phyloP scores from a whole-genome alignment of 2,888 invertebrate genomes.

The Nebria salina region DNA sequence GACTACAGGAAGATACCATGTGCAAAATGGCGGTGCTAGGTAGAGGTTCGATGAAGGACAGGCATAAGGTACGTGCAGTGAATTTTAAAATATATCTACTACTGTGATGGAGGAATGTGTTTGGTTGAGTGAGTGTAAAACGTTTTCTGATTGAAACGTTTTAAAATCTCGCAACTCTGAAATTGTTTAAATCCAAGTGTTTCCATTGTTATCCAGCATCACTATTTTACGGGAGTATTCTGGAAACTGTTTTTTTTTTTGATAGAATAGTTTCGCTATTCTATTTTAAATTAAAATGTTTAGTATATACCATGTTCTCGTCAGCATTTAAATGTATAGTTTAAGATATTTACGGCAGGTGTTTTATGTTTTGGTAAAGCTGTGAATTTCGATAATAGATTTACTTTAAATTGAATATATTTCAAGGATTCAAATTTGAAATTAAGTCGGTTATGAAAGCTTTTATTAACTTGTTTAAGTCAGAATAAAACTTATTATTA shows the following conservation, averaged over 20 bases:
- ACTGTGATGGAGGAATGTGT: not conserved
- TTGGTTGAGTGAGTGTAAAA: conserved; percentile 27
- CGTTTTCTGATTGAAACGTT: conserved; percentile 18
- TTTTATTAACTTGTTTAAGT: too few relatives aligned
- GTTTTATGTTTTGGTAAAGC: not conserved
- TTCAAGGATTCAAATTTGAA: too few relatives aligned
- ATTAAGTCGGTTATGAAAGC: too few relatives aligned
- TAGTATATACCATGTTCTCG: not conserved
- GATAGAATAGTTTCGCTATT: not conserved
- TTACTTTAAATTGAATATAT: too few relatives aligned
- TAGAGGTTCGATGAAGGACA: conserved; percentile 92
- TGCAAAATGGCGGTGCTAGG: conserved; percentile 96
- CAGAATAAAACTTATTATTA: too few relatives aligned
- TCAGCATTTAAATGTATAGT: not conserved
- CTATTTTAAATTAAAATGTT: not conserved
- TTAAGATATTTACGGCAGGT: not conserved
- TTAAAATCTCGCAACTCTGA: not conserved
- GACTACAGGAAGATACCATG: conserved; percentile 93
- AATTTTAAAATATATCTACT: conserved; percentile 12
- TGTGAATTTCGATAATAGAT: too few relatives aligned
- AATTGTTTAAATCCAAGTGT: not conserved
- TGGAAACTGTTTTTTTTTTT: not conserved
- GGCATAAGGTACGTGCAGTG: conserved; percentile 75
- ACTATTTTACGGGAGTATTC: not conserved
- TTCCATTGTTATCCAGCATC: not conserved